A percentile compares a stretch with the other conserved stretches of the same genome.
These are phyloP conservation scores for Phrynocephalus versicolor DNA, from an alignment of 2,113 vertebrate species.

Conservation along the genomic window DNA sequence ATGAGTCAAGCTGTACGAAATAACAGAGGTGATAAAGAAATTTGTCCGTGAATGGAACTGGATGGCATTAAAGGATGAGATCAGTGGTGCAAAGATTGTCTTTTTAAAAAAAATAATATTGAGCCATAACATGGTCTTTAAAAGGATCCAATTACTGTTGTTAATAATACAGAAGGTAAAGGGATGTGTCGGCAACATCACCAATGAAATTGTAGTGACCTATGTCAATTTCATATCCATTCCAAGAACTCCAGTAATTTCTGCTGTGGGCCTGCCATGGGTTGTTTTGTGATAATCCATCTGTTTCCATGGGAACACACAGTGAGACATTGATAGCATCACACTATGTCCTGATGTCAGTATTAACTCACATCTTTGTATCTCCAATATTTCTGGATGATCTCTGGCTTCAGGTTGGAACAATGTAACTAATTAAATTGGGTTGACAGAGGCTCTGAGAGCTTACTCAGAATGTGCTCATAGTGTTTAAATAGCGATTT, in stretches of 20 bases:
- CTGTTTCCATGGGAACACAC: conserved; percentile 32
- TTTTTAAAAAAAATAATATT: conserved; percentile 1
- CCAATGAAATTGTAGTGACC: conserved; percentile 44
- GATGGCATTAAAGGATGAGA: neutral
- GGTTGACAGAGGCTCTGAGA: neutral
- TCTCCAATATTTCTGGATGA: neutral
- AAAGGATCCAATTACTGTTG: neutral
- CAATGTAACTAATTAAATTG: conserved; percentile 3
- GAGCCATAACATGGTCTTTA: conserved; percentile 8
- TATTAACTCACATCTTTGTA: neutral
- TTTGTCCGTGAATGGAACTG: neutral
- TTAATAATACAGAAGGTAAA: conserved; percentile 13
- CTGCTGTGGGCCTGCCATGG: neutral
- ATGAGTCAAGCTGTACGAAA: neutral
- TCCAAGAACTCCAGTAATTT: conserved; percentile 23
- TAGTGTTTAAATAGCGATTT: neutral
- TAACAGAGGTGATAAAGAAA: neutral
- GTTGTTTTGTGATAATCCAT: conserved; percentile 9
- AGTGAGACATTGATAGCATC: conserved; percentile 5
- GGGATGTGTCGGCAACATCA: conserved; percentile 7
- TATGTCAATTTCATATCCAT: conserved; percentile 24
- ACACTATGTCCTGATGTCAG: neutral
- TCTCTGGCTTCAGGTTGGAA: neutral
- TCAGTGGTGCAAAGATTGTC: neutral
- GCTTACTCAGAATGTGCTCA: neutral